These are phyloP conservation scores for Siderastrea radians DNA, from an alignment of 92 coral and sea anemone species.

Conservation along the genomic window DNA sequence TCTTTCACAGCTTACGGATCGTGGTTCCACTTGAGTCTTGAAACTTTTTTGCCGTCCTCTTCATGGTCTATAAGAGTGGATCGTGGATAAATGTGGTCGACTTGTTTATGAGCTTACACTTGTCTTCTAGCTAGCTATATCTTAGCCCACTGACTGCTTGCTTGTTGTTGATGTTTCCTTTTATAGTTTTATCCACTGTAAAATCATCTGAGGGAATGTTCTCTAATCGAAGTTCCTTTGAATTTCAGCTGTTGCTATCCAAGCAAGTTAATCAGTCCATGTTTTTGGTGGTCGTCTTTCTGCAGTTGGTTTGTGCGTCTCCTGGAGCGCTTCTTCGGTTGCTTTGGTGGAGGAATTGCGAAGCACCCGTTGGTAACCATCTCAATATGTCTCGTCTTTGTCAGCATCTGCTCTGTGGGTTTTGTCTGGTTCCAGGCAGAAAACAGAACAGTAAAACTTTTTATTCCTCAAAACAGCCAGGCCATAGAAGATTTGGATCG, in stretches of 20 bases:
- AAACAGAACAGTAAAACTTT: slow-evolving; percentile 86
- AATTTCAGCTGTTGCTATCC: slow-evolving; percentile 34
- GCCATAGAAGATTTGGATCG: slow-evolving; percentile 74
- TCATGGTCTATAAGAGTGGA: too few species aligned
- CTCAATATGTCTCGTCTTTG: slow-evolving; percentile 47
- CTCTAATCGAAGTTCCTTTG: too few species aligned
- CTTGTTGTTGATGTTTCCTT: too few species aligned
- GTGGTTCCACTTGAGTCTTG: too few species aligned
- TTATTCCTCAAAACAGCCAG: slow-evolving; percentile 89
- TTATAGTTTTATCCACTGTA: too few species aligned
- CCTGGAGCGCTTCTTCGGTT: slow-evolving; percentile 62
- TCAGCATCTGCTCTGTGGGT: slow-evolving; percentile 84
- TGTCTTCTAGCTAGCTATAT: too few species aligned
- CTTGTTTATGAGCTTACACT: too few species aligned
- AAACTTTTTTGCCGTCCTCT: too few species aligned
- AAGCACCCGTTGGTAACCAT: slow-evolving; percentile 69
- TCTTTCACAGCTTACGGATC: too few species aligned
- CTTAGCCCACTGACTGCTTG: too few species aligned
- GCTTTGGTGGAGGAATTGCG: slow-evolving; percentile 65
- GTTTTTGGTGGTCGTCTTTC: slow-evolving; percentile 72
- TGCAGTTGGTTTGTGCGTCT: slow-evolving; percentile 73
- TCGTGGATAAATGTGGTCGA: too few species aligned
- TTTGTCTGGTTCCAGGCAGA: slow-evolving; percentile 81
- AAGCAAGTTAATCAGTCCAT: slow-evolving; percentile 37
- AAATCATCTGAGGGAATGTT: too few species aligned